phyloP scores from a whole-genome alignment of 1,140 invertebrate genomes.

The Coboldia fuscipes region DNA sequence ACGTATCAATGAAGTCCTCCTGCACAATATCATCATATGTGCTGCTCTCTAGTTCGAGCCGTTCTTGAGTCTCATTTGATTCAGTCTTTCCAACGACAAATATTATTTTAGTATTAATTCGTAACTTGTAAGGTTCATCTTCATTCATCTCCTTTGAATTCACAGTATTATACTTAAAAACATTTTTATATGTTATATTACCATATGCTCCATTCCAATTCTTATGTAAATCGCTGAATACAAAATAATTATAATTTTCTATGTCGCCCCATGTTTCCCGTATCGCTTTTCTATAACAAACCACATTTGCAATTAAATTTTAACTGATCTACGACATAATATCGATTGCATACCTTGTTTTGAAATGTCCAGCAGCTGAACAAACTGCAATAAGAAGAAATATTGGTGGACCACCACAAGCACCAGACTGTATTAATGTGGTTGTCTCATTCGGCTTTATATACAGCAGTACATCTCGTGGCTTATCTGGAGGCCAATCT shows the following conservation, averaged over 20 bases:
- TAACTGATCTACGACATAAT: background rate
- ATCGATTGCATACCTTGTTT: conserved; percentile 17
- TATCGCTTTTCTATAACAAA: conserved; percentile 32
- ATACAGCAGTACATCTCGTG: conserved; percentile 43
- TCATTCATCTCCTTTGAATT: background rate
- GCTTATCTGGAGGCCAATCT: conserved; percentile 50
- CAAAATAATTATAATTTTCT: conserved; percentile 28
- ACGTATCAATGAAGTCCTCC: conserved; percentile 72
- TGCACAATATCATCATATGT: conserved; percentile 60
- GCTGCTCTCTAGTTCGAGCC: conserved; percentile 10
- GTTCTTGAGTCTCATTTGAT: conserved; percentile 9
- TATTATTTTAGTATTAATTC: conserved; percentile 10
- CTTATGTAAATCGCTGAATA: conserved; percentile 15
- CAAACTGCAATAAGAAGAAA: conserved; percentile 52
- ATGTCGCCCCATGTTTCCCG: conserved; percentile 58
- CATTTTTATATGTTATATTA: conserved; percentile 7
- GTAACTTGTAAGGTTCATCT: conserved; percentile 1
- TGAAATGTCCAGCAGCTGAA: conserved; percentile 43
- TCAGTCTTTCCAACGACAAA: conserved; percentile 12
- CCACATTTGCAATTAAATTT: too few species aligned
- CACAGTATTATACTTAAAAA: background rate
- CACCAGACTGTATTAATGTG: conserved; percentile 32
- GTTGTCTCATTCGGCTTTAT: conserved; percentile 43
- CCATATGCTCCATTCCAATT: conserved; percentile 12
- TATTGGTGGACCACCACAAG: conserved; percentile 26